Evolutionary conservation across 2,113 vertebrate species (phyloP).

Genomic region (Coryphaenoides rupestris): DNA sequence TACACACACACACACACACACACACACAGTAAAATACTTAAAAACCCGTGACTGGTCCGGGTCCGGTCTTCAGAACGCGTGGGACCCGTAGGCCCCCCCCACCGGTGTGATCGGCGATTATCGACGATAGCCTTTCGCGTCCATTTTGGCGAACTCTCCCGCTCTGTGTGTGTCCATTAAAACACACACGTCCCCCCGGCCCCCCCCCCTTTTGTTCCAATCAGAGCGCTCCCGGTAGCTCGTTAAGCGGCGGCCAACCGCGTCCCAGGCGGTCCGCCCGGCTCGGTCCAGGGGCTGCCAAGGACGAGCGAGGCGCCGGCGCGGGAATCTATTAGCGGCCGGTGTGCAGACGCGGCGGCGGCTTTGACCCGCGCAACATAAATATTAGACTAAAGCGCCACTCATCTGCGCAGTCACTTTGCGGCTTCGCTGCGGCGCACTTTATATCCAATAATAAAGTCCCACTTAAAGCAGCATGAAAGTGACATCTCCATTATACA

Average conservation of each 20-base stretch:
- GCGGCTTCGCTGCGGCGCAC: slow-evolving; percentile 31
- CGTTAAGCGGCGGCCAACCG: slow-evolving; percentile 2
- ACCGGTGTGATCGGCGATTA: neutral
- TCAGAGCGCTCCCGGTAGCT: too few species aligned
- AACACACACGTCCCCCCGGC: slow-evolving; percentile 9
- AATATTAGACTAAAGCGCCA: slow-evolving; percentile 25
- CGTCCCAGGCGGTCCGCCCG: neutral
- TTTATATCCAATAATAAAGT: slow-evolving; percentile 62
- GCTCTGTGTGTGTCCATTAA: slow-evolving; percentile 12
- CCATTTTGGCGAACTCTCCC: slow-evolving; percentile 3
- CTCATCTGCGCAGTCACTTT: slow-evolving; percentile 38
- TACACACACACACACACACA: too few species aligned
- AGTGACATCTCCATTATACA: slow-evolving; percentile 56
- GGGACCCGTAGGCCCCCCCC: too few species aligned
- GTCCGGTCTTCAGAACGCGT: too few species aligned
- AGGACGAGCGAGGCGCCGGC: slow-evolving; percentile 4
- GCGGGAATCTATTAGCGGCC: slow-evolving; percentile 13
- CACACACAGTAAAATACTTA: too few species aligned
- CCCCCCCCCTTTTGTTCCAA: slow-evolving; percentile 7
- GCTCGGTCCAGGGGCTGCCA: neutral
- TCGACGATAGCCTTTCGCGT: neutral
- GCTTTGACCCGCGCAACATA: slow-evolving; percentile 16
- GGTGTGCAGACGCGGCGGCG: slow-evolving; percentile 11
- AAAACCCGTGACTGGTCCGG: too few species aligned
- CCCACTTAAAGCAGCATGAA: slow-evolving; percentile 56